phyloP scores from a whole-genome alignment of 2,113 vertebrate species.

The Albula glossodonta region DNA sequence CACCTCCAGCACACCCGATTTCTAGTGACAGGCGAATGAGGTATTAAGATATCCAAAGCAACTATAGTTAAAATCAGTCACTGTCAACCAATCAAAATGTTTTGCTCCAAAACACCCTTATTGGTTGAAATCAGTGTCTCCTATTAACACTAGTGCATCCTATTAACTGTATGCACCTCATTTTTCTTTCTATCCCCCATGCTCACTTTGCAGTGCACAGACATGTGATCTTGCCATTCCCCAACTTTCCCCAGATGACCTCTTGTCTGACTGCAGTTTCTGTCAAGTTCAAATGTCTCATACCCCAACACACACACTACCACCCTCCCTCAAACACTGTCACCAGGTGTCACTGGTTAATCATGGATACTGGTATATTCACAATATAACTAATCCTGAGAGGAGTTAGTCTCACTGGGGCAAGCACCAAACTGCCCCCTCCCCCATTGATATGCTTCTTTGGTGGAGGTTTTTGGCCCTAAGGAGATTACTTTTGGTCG shows the following conservation, averaged over 20 bases:
- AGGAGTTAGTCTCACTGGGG: slow-evolving; percentile 63
- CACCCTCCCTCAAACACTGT: background rate
- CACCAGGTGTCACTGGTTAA: background rate
- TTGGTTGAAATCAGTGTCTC: background rate
- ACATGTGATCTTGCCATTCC: background rate
- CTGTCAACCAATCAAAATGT: too few relatives aligned
- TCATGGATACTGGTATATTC: background rate
- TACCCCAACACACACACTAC: background rate
- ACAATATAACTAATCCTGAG: slow-evolving; percentile 64
- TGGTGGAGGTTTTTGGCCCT: slow-evolving; percentile 60
- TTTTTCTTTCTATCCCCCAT: background rate
- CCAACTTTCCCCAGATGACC: background rate
- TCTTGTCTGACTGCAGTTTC: background rate
- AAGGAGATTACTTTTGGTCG: slow-evolving; percentile 70
- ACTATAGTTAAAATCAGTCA: too few relatives aligned
- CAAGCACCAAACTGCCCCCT: slow-evolving; percentile 49
- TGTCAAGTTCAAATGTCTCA: background rate
- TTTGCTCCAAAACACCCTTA: background rate
- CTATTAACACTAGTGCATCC: background rate
- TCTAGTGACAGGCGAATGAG: too few relatives aligned
- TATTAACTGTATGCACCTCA: background rate
- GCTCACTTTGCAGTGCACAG: background rate
- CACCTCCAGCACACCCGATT: background rate
- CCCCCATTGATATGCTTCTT: background rate
- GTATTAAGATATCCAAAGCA: too few relatives aligned